Base-by-base conservation (phyloP, 2,113 vertebrate genomes). In the Arothron firmamentum region DNA sequence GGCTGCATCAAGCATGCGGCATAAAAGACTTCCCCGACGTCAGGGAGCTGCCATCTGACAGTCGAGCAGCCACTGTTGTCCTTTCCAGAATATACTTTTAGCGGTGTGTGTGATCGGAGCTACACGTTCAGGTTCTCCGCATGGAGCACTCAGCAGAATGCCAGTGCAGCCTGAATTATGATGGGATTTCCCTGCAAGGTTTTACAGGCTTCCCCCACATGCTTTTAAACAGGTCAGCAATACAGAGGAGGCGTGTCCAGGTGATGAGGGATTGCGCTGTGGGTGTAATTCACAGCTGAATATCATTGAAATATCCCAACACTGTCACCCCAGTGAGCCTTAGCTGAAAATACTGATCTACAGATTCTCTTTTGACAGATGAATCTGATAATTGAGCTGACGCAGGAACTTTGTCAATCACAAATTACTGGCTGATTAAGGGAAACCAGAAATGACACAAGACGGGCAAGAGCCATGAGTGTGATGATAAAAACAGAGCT, bases 1-100 rank as follows among this genome's bases (percentile, higher is more conserved):
- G 23, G 41, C 49, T 56, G 50, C 53, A 52, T 2, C 5, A 21
- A 42, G 25, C 19, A 6, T 55, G 65, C 46, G 76, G 74, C 19
- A 47, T 72, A 67, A 86, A 23, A 81, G 78, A 78, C 72, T 83
- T 85, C 81, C 81, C 84, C 70, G 73, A 85, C 81, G 77, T 79
- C 62, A 14, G 66, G 70, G 55, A 78, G 56, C 65, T 65, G 70
- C 74, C 52, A 66, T 78, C 71, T 72, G 70, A 83, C 47, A 48
- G 65, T 50, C 13, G 28, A 62, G 59, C 62, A 62, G 54, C 52
- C 63, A 48, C 17, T n/a, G 60, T 28, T 72, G 70, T 77, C 56
- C 69, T 67, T 77, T 80, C 80, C 58, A 42, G 78, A 79, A 77
- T 67, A 65, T 77, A 56, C 68, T 74, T 57, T 80, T 56, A 57